Percentiles rank a stretch among this genome's conserved stretches.
These are phyloP conservation scores for Manis pentadactyla DNA, from an alignment of 2,797 vertebrate genomes.

Conservation along the genomic window DNA sequence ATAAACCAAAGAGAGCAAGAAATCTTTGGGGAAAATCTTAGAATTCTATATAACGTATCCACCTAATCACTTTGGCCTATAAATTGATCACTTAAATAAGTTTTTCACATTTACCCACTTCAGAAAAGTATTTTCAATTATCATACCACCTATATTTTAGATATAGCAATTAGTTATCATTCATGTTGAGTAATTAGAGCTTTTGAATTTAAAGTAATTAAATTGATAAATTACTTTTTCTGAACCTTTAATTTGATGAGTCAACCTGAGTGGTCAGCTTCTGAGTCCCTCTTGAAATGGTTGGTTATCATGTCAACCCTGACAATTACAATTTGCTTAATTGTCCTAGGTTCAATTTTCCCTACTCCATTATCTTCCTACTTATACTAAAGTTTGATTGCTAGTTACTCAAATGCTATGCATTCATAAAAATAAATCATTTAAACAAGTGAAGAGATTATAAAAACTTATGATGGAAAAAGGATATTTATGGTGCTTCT, in stretches of 20 bases:
- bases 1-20: background rate
- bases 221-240: conserved; percentile 43
- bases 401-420: background rate
- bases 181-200: background rate
- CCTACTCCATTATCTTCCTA: background rate
- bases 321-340: background rate
- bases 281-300: background rate
- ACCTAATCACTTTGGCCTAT: conserved; percentile 59
- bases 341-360: background rate
- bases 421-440: conserved; percentile 15
- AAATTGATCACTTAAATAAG: conserved; percentile 53
- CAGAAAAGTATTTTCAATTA: conserved; percentile 60
- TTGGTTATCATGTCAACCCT: background rate
- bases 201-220: conserved; percentile 49
- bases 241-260: background rate
- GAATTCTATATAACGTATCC: conserved; percentile 5
- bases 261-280: background rate
- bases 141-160: conserved; percentile 41
- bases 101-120: conserved; percentile 32
- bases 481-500: background rate
- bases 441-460: background rate
- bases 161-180: conserved; percentile 57
- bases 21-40: background rate
- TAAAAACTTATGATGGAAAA: conserved; percentile 36
- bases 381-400: conserved; percentile 10